Conservation (phyloP, 2,888 invertebrate species). For the Caenorhabditis parvicauda region DNA sequence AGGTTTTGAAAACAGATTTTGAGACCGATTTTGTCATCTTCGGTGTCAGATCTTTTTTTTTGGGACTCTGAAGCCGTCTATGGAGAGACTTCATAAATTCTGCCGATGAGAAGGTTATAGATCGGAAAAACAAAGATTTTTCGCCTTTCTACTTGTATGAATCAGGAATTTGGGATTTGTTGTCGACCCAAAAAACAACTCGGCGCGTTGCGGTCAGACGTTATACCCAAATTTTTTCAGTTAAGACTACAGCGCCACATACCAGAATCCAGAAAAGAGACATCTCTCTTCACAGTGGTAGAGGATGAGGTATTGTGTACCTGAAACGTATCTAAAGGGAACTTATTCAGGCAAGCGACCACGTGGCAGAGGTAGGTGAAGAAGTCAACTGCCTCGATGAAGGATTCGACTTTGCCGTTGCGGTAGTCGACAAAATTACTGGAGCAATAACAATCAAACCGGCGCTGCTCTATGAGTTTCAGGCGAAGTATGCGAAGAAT, state of each 20-base stretch:
- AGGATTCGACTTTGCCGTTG: slow-evolving; percentile 43
- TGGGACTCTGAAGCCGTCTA: too few relatives aligned
- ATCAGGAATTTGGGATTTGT: too few relatives aligned
- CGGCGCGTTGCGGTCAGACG: too few relatives aligned
- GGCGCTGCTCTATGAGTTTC: slow-evolving; percentile 18
- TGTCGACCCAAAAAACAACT: too few relatives aligned
- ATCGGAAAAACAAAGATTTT: too few relatives aligned
- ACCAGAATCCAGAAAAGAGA: slow-evolving; percentile 6
- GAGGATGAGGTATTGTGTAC: slow-evolving; percentile 4
- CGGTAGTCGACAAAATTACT: slow-evolving; percentile 30
- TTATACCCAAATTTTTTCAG: too few relatives aligned
- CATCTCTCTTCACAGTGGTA: slow-evolving; percentile 21
- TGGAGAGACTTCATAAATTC: too few relatives aligned
- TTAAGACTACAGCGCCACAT: slow-evolving; percentile 15
- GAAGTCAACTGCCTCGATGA: slow-evolving; percentile 27
- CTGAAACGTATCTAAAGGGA: neutral
- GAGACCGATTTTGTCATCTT: too few relatives aligned
- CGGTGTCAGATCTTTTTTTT: too few relatives aligned
- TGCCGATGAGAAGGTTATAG: too few relatives aligned
- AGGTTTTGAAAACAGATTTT: too few relatives aligned
- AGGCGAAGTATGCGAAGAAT: slow-evolving; percentile 18
- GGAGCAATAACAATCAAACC: slow-evolving; percentile 13
- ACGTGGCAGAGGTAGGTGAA: slow-evolving; percentile 32
- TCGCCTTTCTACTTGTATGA: too few relatives aligned
- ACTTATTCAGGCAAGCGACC: slow-evolving; percentile 8